Percentiles rank a stretch among this genome's conserved stretches.
Evolutionary conservation across 1,140 invertebrate genomes (phyloP).

Genomic region (Drosophila funebris): DNA sequence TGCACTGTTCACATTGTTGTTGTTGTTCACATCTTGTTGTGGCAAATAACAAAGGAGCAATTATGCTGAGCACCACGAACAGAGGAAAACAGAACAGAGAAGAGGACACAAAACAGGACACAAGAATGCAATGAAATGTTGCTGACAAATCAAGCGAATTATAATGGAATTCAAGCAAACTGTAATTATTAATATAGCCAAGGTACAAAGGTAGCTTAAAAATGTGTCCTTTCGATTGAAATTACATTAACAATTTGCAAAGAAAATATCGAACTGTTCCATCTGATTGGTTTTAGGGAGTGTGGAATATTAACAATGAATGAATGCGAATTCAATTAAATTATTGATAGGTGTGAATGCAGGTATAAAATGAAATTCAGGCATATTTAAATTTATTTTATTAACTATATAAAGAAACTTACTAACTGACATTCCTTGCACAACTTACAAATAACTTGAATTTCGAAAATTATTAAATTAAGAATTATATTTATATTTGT

Average conservation of each 20-base stretch:
- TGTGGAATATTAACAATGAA: slow-evolving; percentile 4
- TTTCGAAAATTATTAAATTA: too few species aligned
- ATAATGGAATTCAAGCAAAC: slow-evolving; percentile 59
- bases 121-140: slow-evolving; percentile 31
- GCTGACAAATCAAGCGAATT: slow-evolving; percentile 62
- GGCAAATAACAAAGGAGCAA: slow-evolving; percentile 79
- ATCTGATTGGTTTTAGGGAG: background rate
- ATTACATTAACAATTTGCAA: slow-evolving; percentile 22
- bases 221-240: background rate
- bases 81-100: background rate
- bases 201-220: slow-evolving; percentile 16
- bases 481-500: too few species aligned
- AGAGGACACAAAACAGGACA: slow-evolving; percentile 15
- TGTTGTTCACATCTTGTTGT: slow-evolving; percentile 49
- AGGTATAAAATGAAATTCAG: too few species aligned
- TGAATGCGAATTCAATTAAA: background rate
- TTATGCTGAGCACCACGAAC: slow-evolving; percentile 54
- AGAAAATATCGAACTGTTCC: slow-evolving; percentile 27
- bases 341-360: background rate
- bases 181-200: slow-evolving; percentile 59
- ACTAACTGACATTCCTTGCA: too few species aligned
- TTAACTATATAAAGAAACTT: background rate
- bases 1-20: slow-evolving; percentile 6
- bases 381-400: too few species aligned
- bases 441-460: too few species aligned